Evolutionary conservation across 2,888 invertebrate genomes (phyloP), one percentile per base, ranked within the genome.

Genomic region (Dryobotodes eremita): DNA sequence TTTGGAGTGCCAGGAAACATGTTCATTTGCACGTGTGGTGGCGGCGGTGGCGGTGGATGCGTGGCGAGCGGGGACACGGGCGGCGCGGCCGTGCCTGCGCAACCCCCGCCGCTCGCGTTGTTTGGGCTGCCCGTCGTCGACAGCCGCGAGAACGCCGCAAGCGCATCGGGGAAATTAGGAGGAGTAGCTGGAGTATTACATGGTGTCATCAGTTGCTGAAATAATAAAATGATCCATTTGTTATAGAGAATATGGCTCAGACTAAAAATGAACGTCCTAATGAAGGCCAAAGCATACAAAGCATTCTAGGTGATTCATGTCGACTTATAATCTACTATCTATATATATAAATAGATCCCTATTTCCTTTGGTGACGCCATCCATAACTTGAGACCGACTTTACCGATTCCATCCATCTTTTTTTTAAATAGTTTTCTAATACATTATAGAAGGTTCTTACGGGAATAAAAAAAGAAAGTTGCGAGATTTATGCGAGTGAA

Each of bases 121-220:
- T 95, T 94, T 2, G 97, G 97, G 88, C 97, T 96, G 80, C 97
- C 95, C 71, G 97, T 97, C 75, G 99, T 98, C 46, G 98, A 98
- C 97, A 99, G 97, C 93, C 99, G 98, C 20, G 99, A 98, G 94
- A 99, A 98, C 75, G 99, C 99, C 85, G 98, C 97, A 85, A 99
- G 96, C 48, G 99, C 98, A 93, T 99, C 99, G 7, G 99, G 99
- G 93, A 99, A 99, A 95, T 99, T 99, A 55, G 99, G 99, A 69
- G 99, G 99, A 70, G 99, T 99, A 72, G 99, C 99, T 74, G 99
- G 99, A 79, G 99, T 99, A 95, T 99, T 99, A 91, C 99, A 99
- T 36, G 99, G 99, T 72, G 99, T 99, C 97, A 98, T 98, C 95
- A 98, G 95, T 98, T 99, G 97, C 94, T 97, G 94, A 89, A 96